Evolutionary conservation across 2,888 invertebrate genomes (phyloP).

Genomic region (Ormyrus thymus): DNA sequence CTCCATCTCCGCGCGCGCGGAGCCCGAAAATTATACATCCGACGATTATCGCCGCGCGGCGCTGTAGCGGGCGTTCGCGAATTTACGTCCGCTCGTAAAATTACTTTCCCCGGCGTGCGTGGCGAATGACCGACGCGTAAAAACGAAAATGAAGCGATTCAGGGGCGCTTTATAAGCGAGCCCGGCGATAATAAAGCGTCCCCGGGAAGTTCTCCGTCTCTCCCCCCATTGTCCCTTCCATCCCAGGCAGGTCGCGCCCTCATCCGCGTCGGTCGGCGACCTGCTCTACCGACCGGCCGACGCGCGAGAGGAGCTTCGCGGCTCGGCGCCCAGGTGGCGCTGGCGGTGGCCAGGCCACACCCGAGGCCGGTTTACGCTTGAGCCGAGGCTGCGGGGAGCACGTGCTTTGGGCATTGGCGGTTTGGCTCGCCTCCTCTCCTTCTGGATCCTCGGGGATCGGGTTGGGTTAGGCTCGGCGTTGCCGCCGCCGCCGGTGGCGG

Average conservation of each 20-base stretch:
- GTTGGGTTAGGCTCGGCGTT: constrained; percentile 59
- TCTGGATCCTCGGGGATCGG: constrained; percentile 60
- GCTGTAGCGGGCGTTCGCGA: constrained; percentile 18
- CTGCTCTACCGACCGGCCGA: constrained; percentile 64
- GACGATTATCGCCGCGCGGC: constrained; percentile 33
- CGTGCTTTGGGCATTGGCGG: constrained; percentile 39
- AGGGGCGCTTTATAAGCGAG: constrained; percentile 62
- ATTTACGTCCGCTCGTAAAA: constrained; percentile 56
- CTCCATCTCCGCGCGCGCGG: background rate
- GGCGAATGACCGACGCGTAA: constrained; percentile 40
- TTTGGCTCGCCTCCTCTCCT: constrained; percentile 54
- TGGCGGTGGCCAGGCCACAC: constrained; percentile 66
- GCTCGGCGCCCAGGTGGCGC: constrained; percentile 66
- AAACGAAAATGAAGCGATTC: constrained; percentile 67
- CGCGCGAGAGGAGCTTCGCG: constrained; percentile 27
- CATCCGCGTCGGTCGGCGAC: constrained; percentile 11
- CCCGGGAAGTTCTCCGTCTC: constrained; percentile 43
- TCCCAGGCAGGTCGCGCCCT: constrained; percentile 48
- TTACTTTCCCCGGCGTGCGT: constrained; percentile 52
- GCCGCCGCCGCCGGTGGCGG: background rate
- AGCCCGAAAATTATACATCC: constrained; percentile 36
- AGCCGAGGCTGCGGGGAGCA: constrained; percentile 24
- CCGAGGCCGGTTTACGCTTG: constrained; percentile 64
- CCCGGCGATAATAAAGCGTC: constrained; percentile 62
- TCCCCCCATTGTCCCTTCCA: constrained; percentile 48